These are phyloP conservation scores for Eubucco bourcierii DNA, from an alignment of 2,113 vertebrate genomes.

Conservation along the genomic window DNA sequence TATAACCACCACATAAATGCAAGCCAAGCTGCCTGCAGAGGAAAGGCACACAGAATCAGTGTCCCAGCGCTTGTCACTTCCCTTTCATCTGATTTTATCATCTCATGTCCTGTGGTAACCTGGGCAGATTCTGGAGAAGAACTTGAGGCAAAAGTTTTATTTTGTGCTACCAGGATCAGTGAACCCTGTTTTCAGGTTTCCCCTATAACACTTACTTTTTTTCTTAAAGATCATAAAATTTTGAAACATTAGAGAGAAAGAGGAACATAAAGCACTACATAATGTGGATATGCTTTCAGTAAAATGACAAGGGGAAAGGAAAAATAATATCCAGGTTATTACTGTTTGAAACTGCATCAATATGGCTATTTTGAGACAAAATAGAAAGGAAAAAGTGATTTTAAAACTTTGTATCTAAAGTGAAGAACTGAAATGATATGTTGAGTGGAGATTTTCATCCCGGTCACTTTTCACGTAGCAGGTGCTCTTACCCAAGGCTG, in stretches of 20 bases:
- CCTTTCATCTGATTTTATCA: background rate
- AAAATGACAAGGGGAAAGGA: background rate
- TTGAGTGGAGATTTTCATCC: background rate
- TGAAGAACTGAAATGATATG: background rate
- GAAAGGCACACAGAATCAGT: background rate
- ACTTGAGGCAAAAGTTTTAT: background rate
- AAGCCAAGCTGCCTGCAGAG: background rate
- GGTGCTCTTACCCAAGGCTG: background rate
- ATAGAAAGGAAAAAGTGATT: background rate
- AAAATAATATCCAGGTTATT: background rate
- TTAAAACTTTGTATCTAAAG: background rate
- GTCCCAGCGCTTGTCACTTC: background rate
- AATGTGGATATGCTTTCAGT: background rate
- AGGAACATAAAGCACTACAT: background rate
- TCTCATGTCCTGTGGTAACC: background rate
- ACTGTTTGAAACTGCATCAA: background rate
- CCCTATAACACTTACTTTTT: background rate
- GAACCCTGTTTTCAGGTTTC: background rate
- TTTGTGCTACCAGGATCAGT: background rate
- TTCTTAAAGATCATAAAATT: background rate
- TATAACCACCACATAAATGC: accelerated
- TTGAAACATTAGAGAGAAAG: background rate
- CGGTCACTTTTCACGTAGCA: background rate
- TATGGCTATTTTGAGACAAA: background rate
- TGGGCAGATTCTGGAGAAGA: background rate